These are phyloP conservation scores for Dendronephthya gigantea DNA, from an alignment of 64 coral and sea anemone genomes.

Conservation along the genomic window DNA sequence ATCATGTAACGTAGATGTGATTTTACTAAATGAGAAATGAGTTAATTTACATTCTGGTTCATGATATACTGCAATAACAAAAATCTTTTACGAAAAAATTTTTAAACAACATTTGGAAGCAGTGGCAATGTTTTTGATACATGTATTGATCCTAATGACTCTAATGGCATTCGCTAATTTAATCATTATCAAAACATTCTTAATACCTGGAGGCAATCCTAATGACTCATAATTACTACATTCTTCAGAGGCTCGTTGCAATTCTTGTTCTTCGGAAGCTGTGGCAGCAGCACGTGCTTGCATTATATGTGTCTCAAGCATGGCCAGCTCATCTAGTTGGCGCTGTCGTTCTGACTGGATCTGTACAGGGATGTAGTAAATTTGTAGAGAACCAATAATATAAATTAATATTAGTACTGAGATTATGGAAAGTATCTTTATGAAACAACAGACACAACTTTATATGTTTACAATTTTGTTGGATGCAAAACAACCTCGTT, in stretches of 20 bases:
- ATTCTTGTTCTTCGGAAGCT: slow-evolving; percentile 8
- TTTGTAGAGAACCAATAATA: too few species aligned
- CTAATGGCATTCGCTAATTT: too few species aligned
- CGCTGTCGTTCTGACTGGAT: slow-evolving; percentile 6
- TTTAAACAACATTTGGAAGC: too few species aligned
- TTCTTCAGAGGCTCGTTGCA: neutral
- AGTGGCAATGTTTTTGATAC: too few species aligned
- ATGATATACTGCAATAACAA: too few species aligned
- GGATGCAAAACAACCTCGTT: neutral
- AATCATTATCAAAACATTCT: too few species aligned
- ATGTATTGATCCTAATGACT: too few species aligned
- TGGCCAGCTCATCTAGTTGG: neutral
- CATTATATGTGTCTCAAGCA: slow-evolving; percentile 14
- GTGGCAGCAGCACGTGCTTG: slow-evolving; percentile 11
- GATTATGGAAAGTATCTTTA: neutral
- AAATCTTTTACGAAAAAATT: too few species aligned
- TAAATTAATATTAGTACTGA: too few species aligned
- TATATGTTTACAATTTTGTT: too few species aligned
- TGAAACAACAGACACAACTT: too few species aligned
- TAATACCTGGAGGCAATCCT: slow-evolving; percentile 8
- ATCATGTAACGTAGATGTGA: neutral
- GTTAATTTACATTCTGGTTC: neutral
- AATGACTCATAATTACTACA: slow-evolving; percentile 1
- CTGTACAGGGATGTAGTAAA: neutral
- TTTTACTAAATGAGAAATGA: neutral